phyloP scores from a whole-genome alignment of 2,888 invertebrate species.

The Cryptocephalus primarius region DNA sequence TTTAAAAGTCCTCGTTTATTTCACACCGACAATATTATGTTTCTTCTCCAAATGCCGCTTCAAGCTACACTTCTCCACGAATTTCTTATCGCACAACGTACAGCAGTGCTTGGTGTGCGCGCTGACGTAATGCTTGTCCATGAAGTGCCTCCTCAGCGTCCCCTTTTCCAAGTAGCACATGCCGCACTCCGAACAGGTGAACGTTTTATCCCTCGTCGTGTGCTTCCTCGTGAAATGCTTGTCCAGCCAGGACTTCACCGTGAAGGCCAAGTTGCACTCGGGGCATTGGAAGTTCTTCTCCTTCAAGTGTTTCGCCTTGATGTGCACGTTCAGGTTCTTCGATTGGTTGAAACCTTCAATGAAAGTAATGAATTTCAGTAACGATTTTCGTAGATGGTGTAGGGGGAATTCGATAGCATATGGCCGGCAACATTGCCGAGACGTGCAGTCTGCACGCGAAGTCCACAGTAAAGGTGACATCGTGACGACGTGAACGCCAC shows the following conservation, averaged over 20 bases:
- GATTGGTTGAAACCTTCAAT: constrained; percentile 19
- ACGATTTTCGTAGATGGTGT: no score
- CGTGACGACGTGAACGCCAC: no score
- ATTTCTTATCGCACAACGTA: constrained; percentile 11
- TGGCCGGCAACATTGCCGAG: no score
- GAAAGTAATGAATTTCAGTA: no score
- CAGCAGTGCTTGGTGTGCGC: constrained; percentile 7
- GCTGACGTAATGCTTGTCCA: constrained; percentile 10
- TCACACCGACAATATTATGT: background rate
- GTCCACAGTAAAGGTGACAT: no score
- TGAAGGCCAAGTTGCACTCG: constrained; percentile 22
- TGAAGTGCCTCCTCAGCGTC: constrained; percentile 9
- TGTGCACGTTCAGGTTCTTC: constrained; percentile 23
- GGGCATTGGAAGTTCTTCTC: constrained; percentile 22
- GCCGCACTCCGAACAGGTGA: constrained; percentile 9
- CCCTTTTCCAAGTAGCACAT: constrained; percentile 11
- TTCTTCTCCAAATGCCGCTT: constrained; percentile 11
- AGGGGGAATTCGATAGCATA: no score
- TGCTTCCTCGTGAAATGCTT: constrained; percentile 18
- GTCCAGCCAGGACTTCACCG: constrained; percentile 23
- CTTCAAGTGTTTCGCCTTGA: constrained; percentile 19
- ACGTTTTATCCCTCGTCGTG: constrained; percentile 11
- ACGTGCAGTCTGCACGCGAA: no score
- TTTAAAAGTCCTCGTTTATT: no score
- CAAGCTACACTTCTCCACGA: constrained; percentile 10